phyloP scores from a whole-genome alignment of 2,888 invertebrate genomes.

The Erebia ligea region DNA sequence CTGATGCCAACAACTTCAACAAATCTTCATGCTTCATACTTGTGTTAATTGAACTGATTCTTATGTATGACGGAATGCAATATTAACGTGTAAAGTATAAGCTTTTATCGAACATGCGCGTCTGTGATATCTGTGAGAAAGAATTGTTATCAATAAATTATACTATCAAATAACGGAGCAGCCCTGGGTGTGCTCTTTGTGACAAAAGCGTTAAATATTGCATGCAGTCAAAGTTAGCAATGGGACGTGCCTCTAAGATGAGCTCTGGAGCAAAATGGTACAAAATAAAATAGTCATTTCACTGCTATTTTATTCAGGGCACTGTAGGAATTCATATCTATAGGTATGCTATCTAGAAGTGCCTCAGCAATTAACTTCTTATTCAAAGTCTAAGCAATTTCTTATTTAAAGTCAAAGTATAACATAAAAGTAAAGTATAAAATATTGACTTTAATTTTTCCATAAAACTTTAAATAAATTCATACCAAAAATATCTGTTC shows the following conservation, averaged over 20 bases:
- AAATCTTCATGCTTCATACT: conserved; percentile 66
- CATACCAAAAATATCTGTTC: conserved; percentile 5
- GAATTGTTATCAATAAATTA: conserved; percentile 61
- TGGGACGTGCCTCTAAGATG: conserved; percentile 77
- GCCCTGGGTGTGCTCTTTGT: conserved; percentile 66
- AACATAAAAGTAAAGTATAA: too few relatives aligned
- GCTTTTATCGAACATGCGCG: conserved; percentile 66
- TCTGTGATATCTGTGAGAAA: conserved; percentile 61
- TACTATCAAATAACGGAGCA: conserved; percentile 62
- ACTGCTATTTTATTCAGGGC: conserved; percentile 58
- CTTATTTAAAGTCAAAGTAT: not conserved
- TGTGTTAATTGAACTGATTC: conserved; percentile 55
- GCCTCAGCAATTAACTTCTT: not conserved
- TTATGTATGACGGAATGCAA: conserved; percentile 81
- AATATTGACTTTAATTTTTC: not conserved
- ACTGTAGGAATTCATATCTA: conserved; percentile 37
- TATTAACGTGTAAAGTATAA: conserved; percentile 74
- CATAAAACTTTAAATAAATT: conserved; percentile 4
- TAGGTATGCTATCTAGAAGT: conserved; percentile 9
- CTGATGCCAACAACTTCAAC: conserved; percentile 37
- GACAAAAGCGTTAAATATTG: conserved; percentile 81
- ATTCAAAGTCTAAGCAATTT: not conserved
- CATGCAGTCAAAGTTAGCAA: conserved; percentile 82
- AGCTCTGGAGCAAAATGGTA: conserved; percentile 70
- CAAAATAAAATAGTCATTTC: conserved; percentile 62